A percentile compares a stretch with the other conserved stretches of the same genome.
Evolutionary conservation across 2,797 vertebrate genomes (phyloP).

Genomic region (Enteromius trimaculatus): DNA sequence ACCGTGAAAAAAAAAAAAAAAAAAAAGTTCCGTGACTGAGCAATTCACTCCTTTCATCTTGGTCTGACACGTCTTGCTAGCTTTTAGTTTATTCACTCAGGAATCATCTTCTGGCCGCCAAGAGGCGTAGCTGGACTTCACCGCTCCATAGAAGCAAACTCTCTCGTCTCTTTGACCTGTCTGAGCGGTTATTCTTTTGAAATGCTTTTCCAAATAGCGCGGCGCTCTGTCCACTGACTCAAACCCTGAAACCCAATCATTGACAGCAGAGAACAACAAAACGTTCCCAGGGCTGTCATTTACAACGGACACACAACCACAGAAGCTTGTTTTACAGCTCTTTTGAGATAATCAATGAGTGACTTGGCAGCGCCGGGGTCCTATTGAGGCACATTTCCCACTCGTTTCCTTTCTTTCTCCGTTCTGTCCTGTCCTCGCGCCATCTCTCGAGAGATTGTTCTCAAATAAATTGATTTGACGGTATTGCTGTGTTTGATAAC

Average conservation of each 20-base stretch:
- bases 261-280: slow-evolving; percentile 67
- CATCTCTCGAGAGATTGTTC: slow-evolving; percentile 55
- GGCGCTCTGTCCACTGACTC: slow-evolving; percentile 60
- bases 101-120: slow-evolving; percentile 66
- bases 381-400: slow-evolving; percentile 68
- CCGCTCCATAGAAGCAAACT: slow-evolving; percentile 51
- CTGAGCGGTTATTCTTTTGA: slow-evolving; percentile 60
- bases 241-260: slow-evolving; percentile 71
- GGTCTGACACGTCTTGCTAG: slow-evolving; percentile 64
- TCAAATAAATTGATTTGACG: slow-evolving; percentile 76
- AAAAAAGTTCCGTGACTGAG: slow-evolving; percentile 57
- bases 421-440: slow-evolving; percentile 43
- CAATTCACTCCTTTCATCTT: slow-evolving; percentile 66
- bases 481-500: slow-evolving; percentile 68
- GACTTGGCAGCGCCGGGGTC: slow-evolving; percentile 64
- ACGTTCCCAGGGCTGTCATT: slow-evolving; percentile 70
- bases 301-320: slow-evolving; percentile 69
- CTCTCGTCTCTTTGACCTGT: slow-evolving; percentile 55
- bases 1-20: slow-evolving; percentile 32
- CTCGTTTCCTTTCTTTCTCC: slow-evolving; percentile 52
- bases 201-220: slow-evolving; percentile 61
- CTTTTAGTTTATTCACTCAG: slow-evolving; percentile 64
- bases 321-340: slow-evolving; percentile 74
- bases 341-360: slow-evolving; percentile 71
- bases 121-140: slow-evolving; percentile 63